Evolutionary conservation across 2,797 vertebrate genomes (phyloP), one percentile per base, ranked within the genome.

Genomic region (Sebastolobus alascanus): DNA sequence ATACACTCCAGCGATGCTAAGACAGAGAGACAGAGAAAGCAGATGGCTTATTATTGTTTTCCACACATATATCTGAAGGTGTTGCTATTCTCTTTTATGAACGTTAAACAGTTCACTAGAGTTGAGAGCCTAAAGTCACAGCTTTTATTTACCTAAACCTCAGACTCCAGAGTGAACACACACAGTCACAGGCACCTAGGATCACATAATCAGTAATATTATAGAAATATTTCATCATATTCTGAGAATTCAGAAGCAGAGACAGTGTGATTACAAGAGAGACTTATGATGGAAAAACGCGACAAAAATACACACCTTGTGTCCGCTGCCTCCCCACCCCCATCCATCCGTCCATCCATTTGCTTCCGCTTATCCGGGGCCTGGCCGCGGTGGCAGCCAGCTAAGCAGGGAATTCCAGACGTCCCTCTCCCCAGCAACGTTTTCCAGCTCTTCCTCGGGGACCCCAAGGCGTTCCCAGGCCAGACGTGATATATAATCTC

Each of bases 1-100:
- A 22, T 79, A 69, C 89, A 93, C 29, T 89, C 85, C 69, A 75
- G 61, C 16, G 88, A 85, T 27, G 84, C 87, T 90, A 25, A 25
- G 25, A 35, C 18, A 8, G 43, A 50, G 43, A 73, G n/a, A 58
- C 77, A 50, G 43, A 46, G 35, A 55, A 22, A 50, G 37, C 13
- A 38, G 13, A 35, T 33, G 52, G 43, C 6, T 54, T 33, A 8
- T 52, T 27, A 37, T n/a, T 40, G 61, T 40, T 29, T 52, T 61
- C 16, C n/a, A 16, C 16, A 29, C 13, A 52, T 43, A 69, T 8
- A 68, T 40, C 37, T 52, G 4, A 40, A 29, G 14, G 5, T 52
- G 12, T 35, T 33, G 46, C 46, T n/a, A 9, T 52, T 52, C 46
- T 52, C 18, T 52, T 52, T 52, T 52, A n/a, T 52, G 46, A 52